phyloP scores from a whole-genome alignment of 2,113 vertebrate species.

The Takifugu bimaculatus region DNA sequence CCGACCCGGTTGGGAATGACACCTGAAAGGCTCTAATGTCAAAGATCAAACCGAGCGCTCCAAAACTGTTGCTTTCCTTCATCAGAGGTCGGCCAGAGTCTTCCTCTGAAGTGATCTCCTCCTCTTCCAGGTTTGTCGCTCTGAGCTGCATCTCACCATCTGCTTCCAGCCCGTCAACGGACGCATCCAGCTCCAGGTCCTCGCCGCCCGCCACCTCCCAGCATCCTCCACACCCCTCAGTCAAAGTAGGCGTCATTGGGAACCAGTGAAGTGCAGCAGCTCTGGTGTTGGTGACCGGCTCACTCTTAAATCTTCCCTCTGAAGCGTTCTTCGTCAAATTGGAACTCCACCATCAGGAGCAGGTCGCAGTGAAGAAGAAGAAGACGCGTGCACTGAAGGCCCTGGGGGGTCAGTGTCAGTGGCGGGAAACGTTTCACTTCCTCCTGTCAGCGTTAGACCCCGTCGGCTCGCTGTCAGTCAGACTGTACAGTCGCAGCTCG shows the following conservation, averaged over 20 bases:
- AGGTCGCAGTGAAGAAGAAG: constrained; percentile 81
- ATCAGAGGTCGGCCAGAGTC: too few species aligned
- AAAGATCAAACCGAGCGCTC: too few species aligned
- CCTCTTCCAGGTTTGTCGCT: constrained; percentile 76
- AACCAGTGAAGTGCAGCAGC: too few species aligned
- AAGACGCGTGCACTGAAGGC: constrained; percentile 85
- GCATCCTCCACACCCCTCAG: constrained; percentile 80
- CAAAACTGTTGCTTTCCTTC: too few species aligned
- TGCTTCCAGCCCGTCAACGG: constrained; percentile 94
- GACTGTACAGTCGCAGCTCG: constrained; percentile 89
- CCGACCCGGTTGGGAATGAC: too few species aligned
- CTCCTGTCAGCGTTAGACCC: constrained; percentile 78
- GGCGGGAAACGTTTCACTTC: constrained; percentile 87
- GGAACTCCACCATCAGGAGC: constrained; percentile 81
- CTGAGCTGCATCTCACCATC: constrained; percentile 86
- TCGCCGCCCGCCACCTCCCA: constrained; percentile 86
- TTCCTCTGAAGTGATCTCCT: neutral
- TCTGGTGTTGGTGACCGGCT: neutral
- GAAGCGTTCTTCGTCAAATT: constrained; percentile 88
- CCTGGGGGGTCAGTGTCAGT: constrained; percentile 79
- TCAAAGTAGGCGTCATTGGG: constrained; percentile 73
- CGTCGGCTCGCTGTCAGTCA: constrained; percentile 79
- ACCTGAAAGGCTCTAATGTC: too few species aligned
- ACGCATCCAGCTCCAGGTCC: constrained; percentile 90
- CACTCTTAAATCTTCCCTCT: neutral